Evolutionary conservation across 2,797 vertebrate species (phyloP).

Genomic region (Enteromius thamalakanensis): DNA sequence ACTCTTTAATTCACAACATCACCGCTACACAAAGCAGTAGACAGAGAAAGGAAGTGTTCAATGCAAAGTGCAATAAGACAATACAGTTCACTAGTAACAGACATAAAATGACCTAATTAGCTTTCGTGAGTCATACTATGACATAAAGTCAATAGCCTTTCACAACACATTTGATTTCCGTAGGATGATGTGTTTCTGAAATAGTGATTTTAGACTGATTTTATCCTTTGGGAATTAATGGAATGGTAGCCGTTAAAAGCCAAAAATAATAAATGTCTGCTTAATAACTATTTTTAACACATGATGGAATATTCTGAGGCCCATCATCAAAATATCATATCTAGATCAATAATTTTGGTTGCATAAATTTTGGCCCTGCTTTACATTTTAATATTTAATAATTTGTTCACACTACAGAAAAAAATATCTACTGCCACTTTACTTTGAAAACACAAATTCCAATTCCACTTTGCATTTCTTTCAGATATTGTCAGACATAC

Average conservation of each 20-base stretch:
- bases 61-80: slow-evolving; percentile 22
- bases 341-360: background rate
- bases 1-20: slow-evolving; percentile 42
- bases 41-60: slow-evolving; percentile 34
- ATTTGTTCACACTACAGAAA: background rate
- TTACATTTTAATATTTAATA: background rate
- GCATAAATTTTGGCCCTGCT: background rate
- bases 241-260: slow-evolving; percentile 3
- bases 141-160: slow-evolving; percentile 21
- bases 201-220: background rate
- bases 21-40: slow-evolving; percentile 36
- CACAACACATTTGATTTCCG: background rate
- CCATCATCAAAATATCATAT: slow-evolving; percentile 1
- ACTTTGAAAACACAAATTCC: background rate
- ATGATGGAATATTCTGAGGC: background rate
- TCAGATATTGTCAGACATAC: background rate
- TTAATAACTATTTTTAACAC: background rate
- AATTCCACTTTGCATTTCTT: background rate
- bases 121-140: background rate
- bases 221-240: background rate
- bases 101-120: slow-evolving; percentile 22
- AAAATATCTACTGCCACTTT: background rate
- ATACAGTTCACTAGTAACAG: slow-evolving; percentile 9
- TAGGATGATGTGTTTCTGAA: background rate
- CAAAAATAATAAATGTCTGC: background rate